Evolutionary conservation across 2,888 invertebrate species (phyloP).

Genomic region (Emmelina monodactyla): DNA sequence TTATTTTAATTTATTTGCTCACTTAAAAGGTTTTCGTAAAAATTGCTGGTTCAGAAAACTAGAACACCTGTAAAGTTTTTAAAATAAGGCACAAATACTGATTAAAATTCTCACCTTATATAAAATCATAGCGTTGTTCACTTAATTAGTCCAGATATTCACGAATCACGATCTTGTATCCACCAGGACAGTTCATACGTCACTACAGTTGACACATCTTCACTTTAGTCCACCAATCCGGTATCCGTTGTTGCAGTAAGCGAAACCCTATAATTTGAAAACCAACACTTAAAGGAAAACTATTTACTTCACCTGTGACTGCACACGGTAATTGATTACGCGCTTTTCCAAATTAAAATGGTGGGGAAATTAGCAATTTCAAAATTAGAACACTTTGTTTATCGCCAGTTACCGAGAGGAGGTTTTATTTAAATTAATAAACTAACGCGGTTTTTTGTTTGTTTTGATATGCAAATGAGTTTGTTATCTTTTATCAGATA

Average conservation of each 20-base stretch:
- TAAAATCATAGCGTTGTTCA: conserved; percentile 27
- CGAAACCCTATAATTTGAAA: conserved; percentile 59
- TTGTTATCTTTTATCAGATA: background rate
- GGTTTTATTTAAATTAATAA: background rate
- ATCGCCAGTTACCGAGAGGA: background rate
- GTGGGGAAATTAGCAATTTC: conserved; percentile 23
- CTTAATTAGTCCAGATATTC: conserved; percentile 17
- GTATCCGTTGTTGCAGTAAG: conserved; percentile 36
- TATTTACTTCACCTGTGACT: conserved; percentile 36
- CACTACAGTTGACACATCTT: conserved; percentile 34
- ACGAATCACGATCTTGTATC: conserved; percentile 23
- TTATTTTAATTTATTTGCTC: no score
- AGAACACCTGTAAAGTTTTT: no score
- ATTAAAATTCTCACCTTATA: conserved; percentile 30
- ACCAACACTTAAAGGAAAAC: conserved; percentile 41
- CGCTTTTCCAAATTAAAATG: conserved; percentile 20
- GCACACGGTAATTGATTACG: conserved; percentile 33
- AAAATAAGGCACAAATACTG: background rate
- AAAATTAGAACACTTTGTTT: conserved; percentile 5
- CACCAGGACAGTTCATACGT: conserved; percentile 24
- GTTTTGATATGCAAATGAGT: background rate
- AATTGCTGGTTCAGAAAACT: no score
- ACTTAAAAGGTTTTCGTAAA: no score
- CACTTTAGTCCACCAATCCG: conserved; percentile 24
- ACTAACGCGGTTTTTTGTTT: background rate